phyloP scores from a whole-genome alignment of 1,140 invertebrate genomes.

The Drosophila nigromelanica region DNA sequence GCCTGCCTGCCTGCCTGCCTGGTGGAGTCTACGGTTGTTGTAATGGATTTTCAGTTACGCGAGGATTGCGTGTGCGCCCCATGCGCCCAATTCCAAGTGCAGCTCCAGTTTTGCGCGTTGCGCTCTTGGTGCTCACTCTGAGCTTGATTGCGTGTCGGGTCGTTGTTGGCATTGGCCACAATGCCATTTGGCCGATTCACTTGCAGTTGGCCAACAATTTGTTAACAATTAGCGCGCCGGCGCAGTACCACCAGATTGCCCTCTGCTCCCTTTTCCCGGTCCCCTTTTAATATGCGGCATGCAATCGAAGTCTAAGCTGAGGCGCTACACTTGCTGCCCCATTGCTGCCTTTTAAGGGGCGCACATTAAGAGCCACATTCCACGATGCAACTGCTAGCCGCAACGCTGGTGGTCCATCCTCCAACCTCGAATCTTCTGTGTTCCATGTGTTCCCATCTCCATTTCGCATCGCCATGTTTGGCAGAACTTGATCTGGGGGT shows the following conservation, averaged over 20 bases:
- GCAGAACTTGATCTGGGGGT: conserved; percentile 9
- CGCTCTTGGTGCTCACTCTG: too few species aligned
- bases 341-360: conserved; percentile 51
- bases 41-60: conserved; percentile 74
- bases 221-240: conserved; percentile 73
- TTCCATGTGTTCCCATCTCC: not conserved
- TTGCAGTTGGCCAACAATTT: conserved; percentile 66
- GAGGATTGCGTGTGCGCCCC: conserved; percentile 60
- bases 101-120: not conserved
- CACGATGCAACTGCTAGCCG: conserved; percentile 1
- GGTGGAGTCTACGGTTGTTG: conserved; percentile 16
- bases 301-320: conserved; percentile 49
- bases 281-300: not conserved
- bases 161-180: conserved; percentile 9
- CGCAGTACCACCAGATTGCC: not conserved
- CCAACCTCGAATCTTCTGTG: not conserved
- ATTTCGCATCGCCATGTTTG: conserved; percentile 15
- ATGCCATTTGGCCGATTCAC: conserved; percentile 3
- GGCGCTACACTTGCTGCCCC: conserved; percentile 49
- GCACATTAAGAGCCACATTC: conserved; percentile 66
- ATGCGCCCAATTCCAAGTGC: conserved; percentile 18
- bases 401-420: conserved; percentile 56
- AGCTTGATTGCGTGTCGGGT: conserved; percentile 48
- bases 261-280: not conserved
- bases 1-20: not conserved